These are phyloP conservation scores for Tragelaphus strepsiceros DNA, from an alignment of 2,113 vertebrate genomes.

Conservation along the genomic window DNA sequence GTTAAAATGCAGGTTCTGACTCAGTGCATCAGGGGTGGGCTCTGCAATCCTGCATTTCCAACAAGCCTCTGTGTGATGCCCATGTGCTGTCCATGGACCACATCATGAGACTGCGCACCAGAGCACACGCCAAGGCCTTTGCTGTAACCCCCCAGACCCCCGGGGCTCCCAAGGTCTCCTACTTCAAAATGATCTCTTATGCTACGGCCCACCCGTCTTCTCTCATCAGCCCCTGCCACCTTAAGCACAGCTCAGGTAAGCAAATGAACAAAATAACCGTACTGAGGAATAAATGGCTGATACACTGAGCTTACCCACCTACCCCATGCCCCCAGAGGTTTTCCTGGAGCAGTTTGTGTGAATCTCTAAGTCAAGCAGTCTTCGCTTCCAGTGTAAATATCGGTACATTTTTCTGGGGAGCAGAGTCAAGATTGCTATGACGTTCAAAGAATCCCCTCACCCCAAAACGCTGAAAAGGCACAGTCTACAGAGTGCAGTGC, in stretches of 20 bases:
- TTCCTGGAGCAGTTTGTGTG: background rate
- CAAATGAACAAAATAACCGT: background rate
- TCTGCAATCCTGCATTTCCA: background rate
- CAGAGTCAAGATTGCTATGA: background rate
- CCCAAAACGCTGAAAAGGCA: background rate
- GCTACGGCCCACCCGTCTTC: accelerated
- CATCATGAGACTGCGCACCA: background rate
- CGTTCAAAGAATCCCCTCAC: background rate
- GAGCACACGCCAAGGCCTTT: background rate
- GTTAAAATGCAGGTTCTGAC: background rate
- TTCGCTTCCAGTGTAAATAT: background rate
- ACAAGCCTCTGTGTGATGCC: background rate
- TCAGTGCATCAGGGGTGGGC: background rate
- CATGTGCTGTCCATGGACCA: background rate
- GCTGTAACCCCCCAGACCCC: accelerated
- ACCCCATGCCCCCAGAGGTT: background rate
- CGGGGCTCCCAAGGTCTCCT: background rate
- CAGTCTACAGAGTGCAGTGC: background rate
- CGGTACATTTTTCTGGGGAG: background rate
- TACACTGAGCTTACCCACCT: background rate
- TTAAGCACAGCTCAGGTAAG: background rate
- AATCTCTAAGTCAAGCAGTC: background rate
- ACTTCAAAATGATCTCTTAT: background rate
- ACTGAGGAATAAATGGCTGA: background rate
- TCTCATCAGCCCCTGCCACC: background rate